A percentile compares a stretch with the other conserved stretches of the same genome.
Conservation (phyloP, 2,113 vertebrate species). For the Oophaga pumilio region DNA sequence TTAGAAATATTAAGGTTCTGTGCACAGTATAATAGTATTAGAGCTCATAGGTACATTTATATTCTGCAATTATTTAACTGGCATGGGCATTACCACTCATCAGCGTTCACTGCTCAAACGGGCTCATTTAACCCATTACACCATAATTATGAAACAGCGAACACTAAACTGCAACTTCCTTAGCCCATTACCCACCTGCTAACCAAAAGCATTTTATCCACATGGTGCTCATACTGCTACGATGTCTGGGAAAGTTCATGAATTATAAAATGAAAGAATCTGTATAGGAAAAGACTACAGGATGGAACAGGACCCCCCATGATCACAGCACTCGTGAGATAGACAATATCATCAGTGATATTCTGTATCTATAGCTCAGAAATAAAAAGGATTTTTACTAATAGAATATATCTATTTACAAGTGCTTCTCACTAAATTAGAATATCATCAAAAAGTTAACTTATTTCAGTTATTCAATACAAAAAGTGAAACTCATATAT, state of each 20-base stretch:
- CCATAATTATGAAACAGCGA: not conserved
- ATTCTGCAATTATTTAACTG: conserved; percentile 35
- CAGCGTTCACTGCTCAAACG: not conserved
- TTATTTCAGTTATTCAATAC: too few species aligned
- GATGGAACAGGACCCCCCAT: too few species aligned
- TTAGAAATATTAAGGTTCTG: conserved; percentile 49
- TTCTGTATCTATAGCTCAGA: too few species aligned
- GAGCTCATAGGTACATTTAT: conserved; percentile 37
- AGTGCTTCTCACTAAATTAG: too few species aligned
- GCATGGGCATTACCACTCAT: conserved; percentile 16
- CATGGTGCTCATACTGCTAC: not conserved
- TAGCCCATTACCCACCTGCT: not conserved
- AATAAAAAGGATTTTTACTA: too few species aligned
- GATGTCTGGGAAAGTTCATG: not conserved
- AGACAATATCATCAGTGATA: too few species aligned
- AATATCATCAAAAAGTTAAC: too few species aligned
- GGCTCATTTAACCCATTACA: conserved; percentile 15
- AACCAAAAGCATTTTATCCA: not conserved
- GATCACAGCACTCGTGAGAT: too few species aligned
- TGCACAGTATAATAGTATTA: conserved; percentile 50
- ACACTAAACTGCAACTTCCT: not conserved
- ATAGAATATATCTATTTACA: too few species aligned
- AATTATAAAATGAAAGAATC: not conserved
- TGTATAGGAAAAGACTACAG: too few species aligned
- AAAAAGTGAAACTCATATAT: too few species aligned